Conservation (phyloP, 2,113 vertebrate genomes). For the Chaetodon auriga region DNA sequence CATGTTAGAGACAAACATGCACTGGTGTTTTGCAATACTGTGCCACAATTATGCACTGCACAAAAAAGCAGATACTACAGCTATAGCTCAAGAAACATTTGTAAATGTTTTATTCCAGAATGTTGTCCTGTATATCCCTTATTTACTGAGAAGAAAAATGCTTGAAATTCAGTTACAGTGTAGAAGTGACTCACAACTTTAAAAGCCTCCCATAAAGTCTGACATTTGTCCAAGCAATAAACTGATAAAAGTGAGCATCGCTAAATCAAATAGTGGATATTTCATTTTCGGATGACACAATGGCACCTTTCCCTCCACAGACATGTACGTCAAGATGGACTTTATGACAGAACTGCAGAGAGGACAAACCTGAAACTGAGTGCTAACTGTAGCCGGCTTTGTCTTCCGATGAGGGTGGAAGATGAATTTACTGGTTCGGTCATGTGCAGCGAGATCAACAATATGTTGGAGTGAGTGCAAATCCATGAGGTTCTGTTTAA, state of each 20-base stretch:
- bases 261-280: neutral
- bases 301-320: too few relatives aligned
- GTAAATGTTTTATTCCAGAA: neutral
- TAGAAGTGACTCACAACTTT: too few relatives aligned
- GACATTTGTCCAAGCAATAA: too few relatives aligned
- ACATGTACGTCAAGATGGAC: neutral
- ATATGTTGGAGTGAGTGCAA: constrained; percentile 91
- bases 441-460: constrained; percentile 88
- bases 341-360: neutral
- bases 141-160: neutral
- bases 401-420: constrained; percentile 90
- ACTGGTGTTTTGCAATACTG: neutral
- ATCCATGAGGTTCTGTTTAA: constrained; percentile 91
- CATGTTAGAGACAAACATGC: neutral
- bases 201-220: neutral
- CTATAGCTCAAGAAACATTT: neutral
- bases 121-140: neutral
- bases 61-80: neutral
- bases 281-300: neutral
- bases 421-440: constrained; percentile 89
- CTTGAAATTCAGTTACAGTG: too few relatives aligned
- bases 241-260: neutral
- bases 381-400: constrained; percentile 89
- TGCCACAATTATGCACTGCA: neutral
- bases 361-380: constrained; percentile 92